phyloP scores from a whole-genome alignment of 2,113 vertebrate genomes.

The Daubentonia madagascariensis region DNA sequence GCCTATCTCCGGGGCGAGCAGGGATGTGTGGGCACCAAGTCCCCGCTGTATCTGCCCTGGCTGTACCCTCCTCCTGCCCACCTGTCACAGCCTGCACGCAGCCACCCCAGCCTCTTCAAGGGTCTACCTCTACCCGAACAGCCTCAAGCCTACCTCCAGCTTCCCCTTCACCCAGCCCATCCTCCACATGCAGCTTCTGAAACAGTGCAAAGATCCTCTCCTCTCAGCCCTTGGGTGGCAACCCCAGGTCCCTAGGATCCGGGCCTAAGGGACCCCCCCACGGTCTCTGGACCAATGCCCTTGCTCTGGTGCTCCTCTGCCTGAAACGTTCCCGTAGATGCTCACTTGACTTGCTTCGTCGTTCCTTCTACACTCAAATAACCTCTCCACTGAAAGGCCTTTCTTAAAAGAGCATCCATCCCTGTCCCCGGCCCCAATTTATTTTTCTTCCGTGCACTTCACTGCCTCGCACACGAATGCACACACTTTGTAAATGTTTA shows the following conservation, averaged over 20 bases:
- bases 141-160: neutral
- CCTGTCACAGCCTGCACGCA: neutral
- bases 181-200: neutral
- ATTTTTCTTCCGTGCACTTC: neutral
- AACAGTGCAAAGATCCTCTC: neutral
- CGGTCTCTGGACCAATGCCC: neutral
- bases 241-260: too few species aligned
- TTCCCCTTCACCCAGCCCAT: too few species aligned
- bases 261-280: too few species aligned
- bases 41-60: neutral
- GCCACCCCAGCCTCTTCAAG: neutral
- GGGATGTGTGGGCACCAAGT: fast-evolving
- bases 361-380: neutral
- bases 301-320: neutral
- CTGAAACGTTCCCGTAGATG: neutral
- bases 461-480: too few species aligned
- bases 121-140: neutral
- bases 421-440: neutral
- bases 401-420: neutral
- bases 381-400: neutral
- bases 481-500: neutral
- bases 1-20: neutral
- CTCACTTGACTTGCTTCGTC: too few species aligned
- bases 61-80: neutral
- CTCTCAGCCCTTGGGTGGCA: neutral